Conservation (phyloP, 2,888 invertebrate species). For the Andrena haemorrhoa region DNA sequence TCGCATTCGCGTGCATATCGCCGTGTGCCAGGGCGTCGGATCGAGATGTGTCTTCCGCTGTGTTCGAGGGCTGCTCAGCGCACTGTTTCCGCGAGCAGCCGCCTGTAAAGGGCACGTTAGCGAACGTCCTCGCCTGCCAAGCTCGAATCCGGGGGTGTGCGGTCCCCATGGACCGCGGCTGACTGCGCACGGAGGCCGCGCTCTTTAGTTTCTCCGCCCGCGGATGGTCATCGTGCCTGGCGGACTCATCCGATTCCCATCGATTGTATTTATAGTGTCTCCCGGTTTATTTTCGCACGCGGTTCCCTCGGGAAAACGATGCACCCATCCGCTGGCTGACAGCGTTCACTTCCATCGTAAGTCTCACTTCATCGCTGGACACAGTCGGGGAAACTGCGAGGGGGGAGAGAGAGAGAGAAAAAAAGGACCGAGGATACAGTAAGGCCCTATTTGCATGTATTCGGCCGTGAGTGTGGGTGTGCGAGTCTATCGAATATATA, state of each 20-base stretch:
- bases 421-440: conserved; percentile 48
- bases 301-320: conserved; percentile 64
- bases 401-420: neutral
- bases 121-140: neutral
- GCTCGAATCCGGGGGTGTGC: neutral
- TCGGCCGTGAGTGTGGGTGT: conserved; percentile 55
- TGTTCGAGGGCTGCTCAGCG: conserved; percentile 71
- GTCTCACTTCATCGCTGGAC: conserved; percentile 40
- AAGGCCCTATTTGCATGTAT: conserved; percentile 61
- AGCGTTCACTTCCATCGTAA: conserved; percentile 62
- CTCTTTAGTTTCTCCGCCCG: conserved; percentile 66
- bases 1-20: conserved; percentile 55
- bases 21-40: conserved; percentile 60
- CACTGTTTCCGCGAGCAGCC: conserved; percentile 58
- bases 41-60: conserved; percentile 77
- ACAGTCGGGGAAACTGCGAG: neutral
- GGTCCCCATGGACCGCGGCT: conserved; percentile 33
- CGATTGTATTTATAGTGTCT: conserved; percentile 82
- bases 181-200: conserved; percentile 39
- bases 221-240: conserved; percentile 77
- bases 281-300: conserved; percentile 71
- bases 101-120: conserved; percentile 51
- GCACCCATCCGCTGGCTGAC: conserved; percentile 69
- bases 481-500: conserved; percentile 43
- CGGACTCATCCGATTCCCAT: conserved; percentile 79